phyloP scores from a whole-genome alignment of 2,888 invertebrate species.

The Hirtodrosophila histrioides region DNA sequence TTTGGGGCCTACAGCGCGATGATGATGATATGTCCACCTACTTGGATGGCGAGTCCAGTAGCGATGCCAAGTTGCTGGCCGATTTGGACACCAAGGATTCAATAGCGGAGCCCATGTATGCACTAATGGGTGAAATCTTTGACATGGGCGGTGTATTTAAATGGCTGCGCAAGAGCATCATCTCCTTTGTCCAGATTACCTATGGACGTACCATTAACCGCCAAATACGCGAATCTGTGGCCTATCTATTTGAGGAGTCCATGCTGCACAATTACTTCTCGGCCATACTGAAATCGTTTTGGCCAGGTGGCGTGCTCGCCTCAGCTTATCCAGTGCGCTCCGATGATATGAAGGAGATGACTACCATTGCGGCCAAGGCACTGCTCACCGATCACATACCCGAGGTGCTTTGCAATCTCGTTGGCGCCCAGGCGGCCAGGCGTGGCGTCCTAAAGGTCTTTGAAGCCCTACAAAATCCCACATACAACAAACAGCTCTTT shows the following conservation, averaged over 20 bases:
- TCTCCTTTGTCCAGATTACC: constrained; percentile 95
- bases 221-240: constrained; percentile 94
- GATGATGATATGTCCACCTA: constrained; percentile 93
- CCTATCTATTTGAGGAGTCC: constrained; percentile 94
- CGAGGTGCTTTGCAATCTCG: constrained; percentile 92
- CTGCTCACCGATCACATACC: constrained; percentile 89
- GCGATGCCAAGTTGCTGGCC: constrained; percentile 82
- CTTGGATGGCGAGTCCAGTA: constrained; percentile 87
- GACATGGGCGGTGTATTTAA: constrained; percentile 95
- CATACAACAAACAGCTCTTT: constrained; percentile 95
- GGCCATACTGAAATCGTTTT: constrained; percentile 93
- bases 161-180: constrained; percentile 93
- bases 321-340: constrained; percentile 85
- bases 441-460: constrained; percentile 94
- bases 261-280: constrained; percentile 95
- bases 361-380: constrained; percentile 87
- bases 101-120: constrained; percentile 95
- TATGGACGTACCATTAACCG: constrained; percentile 96
- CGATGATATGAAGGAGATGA: constrained; percentile 88
- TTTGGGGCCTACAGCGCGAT: constrained; percentile 87
- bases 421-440: constrained; percentile 93
- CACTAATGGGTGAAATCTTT: constrained; percentile 94
- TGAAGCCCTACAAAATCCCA: constrained; percentile 92
- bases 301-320: constrained; percentile 93
- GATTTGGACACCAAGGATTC: constrained; percentile 90